phyloP scores from a whole-genome alignment of 2,888 invertebrate species.

The Rhagium mordax region DNA sequence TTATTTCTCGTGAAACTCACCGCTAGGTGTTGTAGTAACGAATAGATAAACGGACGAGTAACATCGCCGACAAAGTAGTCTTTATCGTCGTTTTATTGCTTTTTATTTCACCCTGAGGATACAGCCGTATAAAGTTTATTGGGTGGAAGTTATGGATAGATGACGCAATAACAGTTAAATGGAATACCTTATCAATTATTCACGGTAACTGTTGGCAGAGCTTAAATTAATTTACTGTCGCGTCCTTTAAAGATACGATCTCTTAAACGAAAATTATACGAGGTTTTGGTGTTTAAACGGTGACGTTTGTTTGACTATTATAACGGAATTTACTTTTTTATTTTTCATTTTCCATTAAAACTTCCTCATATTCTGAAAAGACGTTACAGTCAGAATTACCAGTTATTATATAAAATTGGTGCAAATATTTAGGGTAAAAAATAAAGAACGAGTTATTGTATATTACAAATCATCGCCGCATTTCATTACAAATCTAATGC shows the following conservation, averaged over 20 bases:
- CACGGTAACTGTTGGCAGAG: background rate
- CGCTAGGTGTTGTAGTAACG: conserved; percentile 3
- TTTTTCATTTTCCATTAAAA: no score
- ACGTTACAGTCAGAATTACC: no score
- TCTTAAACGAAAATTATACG: no score
- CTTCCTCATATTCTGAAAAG: no score
- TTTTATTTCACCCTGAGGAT: conserved; percentile 5
- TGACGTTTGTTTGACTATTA: no score
- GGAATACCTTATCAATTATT: background rate
- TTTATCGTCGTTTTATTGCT: conserved; percentile 1
- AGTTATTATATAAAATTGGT: no score
- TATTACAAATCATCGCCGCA: no score
- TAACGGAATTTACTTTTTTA: no score
- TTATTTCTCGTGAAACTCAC: background rate
- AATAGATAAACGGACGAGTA: background rate
- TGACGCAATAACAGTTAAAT: background rate
- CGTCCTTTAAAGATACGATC: background rate
- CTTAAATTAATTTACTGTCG: background rate
- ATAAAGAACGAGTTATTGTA: no score
- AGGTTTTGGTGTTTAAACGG: no score
- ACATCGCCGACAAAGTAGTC: conserved; percentile 7
- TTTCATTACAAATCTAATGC: no score
- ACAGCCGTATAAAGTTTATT: conserved; percentile 11
- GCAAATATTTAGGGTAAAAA: no score
- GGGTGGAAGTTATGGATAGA: background rate